phyloP scores from a whole-genome alignment of 2,888 invertebrate genomes.

The Hemaris fuciformis region DNA sequence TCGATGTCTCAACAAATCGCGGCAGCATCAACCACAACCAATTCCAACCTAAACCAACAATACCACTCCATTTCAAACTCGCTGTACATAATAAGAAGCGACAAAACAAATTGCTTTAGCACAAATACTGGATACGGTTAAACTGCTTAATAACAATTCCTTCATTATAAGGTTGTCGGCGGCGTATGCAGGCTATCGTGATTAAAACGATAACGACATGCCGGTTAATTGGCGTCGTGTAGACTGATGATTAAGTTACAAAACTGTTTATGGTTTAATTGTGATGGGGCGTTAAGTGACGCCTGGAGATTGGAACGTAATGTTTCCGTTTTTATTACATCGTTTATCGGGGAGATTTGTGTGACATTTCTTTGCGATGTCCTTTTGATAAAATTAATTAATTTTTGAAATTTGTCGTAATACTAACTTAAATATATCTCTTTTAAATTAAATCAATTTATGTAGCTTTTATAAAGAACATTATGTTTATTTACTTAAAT shows the following conservation, averaged over 20 bases:
- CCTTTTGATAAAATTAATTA: background rate
- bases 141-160: conserved; percentile 16
- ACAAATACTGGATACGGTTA: conserved; percentile 11
- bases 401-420: background rate
- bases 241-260: conserved; percentile 18
- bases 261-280: background rate
- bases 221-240: conserved; percentile 35
- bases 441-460: background rate
- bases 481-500: too few relatives aligned
- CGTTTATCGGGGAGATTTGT: background rate
- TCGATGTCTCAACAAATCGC: background rate
- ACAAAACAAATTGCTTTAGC: conserved; percentile 12
- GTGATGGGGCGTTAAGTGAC: background rate
- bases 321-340: background rate
- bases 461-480: too few relatives aligned
- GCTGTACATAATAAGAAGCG: conserved; percentile 5
- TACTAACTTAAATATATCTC: background rate
- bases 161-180: conserved; percentile 17
- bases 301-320: background rate
- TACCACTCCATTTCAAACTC: background rate
- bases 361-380: background rate
- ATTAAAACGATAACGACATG: conserved; percentile 34
- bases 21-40: background rate
- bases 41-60: background rate
- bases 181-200: conserved; percentile 22